Evolutionary conservation across 2,888 invertebrate genomes (phyloP), one percentile per base, ranked within the genome.

Genomic region (Sinhomidia bicolor): DNA sequence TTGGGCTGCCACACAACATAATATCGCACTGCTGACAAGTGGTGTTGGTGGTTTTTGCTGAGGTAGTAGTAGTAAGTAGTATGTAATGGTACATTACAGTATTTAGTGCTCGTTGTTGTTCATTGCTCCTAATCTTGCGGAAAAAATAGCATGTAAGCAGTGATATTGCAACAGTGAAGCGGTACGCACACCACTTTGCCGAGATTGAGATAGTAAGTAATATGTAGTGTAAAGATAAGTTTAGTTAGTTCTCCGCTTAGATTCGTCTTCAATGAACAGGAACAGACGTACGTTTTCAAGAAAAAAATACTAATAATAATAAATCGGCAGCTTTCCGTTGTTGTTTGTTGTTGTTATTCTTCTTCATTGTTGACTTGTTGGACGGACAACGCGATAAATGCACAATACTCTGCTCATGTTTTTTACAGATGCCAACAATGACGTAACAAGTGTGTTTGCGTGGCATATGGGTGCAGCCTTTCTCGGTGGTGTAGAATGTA

Each of bases 401-500:
- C n/a, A n/a, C 6, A 65, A 36, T 65, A 17, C 65, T 36, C 17
- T 65, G 9, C 20, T 54, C 26, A 57, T 36, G 17, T 26, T 14
- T 29, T 57, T 20, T 82, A 12, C 6, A 1, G 23, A 23, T 54
- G 32, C 23, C 41, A 62, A 78, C 54, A 54, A 68, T 82, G 82
- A 88, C 78, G 78, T 88, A 88, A 83, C 79, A 83, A 79, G 4
- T 88, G 83, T 79, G 78, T 79, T 88, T 83, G 88, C 88, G 83
- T 88, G 83, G 88, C 88, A 82, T 88, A 88, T 83, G 83, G 83
- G 83, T 83, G 83, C 76, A 54, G 76, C 68, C 29, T 82, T 82
- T 82, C 78, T 76, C 78, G 78, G 87, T 81, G 54, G 23, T 81
- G 36, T 47, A 54, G 57, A 17, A 14, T 54, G 20, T 44, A 51